Conservation (phyloP, 2,797 vertebrate species). For the Myotis vivesi region DNA sequence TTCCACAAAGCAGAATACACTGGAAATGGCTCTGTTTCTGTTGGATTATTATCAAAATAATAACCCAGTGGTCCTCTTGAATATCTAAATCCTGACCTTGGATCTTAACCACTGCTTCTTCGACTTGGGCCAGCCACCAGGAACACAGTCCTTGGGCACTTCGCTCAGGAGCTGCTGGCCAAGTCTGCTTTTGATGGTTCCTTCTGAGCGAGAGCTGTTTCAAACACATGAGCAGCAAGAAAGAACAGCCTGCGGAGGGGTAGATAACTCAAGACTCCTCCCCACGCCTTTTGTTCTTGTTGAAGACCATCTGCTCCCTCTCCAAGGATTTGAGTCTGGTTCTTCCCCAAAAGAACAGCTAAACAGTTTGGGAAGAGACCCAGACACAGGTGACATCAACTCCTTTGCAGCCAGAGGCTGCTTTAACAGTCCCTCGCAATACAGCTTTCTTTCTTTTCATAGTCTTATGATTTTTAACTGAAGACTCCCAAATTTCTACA, state of each 20-base stretch:
- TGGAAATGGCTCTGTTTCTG: not conserved
- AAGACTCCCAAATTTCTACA: not conserved
- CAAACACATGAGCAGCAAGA: not conserved
- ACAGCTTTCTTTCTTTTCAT: not conserved
- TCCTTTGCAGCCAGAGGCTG: not conserved
- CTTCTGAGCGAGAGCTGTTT: not conserved
- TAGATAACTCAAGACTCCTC: not conserved
- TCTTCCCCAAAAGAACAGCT: not conserved
- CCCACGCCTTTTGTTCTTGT: not conserved
- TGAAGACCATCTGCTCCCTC: not conserved
- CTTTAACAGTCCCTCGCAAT: not conserved
- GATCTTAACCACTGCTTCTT: not conserved
- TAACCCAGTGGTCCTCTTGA: not conserved
- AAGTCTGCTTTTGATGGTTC: not conserved
- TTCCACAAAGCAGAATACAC: not conserved
- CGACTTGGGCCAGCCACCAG: not conserved
- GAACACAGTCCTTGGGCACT: not conserved
- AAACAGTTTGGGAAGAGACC: not conserved
- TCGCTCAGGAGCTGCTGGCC: not conserved
- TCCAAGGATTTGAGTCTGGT: not conserved
- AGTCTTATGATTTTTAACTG: constrained; percentile 19
- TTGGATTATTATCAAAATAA: not conserved
- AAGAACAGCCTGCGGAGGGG: no score
- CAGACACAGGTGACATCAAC: not conserved
- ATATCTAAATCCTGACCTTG: not conserved